These are phyloP conservation scores for Charina bottae DNA, from an alignment of 2,113 vertebrate species.

Conservation along the genomic window DNA sequence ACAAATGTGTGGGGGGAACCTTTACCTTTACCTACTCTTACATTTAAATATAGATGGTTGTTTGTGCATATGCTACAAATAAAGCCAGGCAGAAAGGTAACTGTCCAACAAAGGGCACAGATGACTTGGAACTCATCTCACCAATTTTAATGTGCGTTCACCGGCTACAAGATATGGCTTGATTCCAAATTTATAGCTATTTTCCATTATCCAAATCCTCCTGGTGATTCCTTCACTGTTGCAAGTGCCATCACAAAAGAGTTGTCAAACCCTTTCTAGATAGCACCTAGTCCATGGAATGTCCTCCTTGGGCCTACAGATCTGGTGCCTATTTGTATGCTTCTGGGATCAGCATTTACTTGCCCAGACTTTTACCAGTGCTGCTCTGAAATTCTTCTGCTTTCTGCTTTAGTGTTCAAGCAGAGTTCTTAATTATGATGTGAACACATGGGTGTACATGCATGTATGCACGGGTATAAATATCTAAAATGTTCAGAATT, in stretches of 20 bases:
- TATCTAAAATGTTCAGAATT: background rate
- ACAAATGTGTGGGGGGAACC: too few relatives aligned
- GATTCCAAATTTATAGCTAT: background rate
- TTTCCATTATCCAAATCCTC: background rate
- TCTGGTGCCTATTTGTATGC: too few relatives aligned
- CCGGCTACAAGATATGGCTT: background rate
- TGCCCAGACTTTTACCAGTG: background rate
- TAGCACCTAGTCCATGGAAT: background rate
- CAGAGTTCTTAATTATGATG: background rate
- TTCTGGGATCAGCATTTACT: background rate
- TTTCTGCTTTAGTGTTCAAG: background rate
- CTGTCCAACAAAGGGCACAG: background rate
- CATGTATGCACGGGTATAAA: background rate
- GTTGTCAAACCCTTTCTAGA: background rate
- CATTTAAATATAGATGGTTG: background rate
- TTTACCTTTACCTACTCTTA: too few relatives aligned
- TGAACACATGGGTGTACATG: background rate
- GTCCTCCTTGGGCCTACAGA: background rate
- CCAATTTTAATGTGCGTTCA: background rate
- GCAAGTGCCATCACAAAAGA: background rate
- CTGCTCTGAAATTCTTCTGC: background rate
- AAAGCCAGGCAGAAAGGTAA: background rate
- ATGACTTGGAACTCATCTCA: background rate
- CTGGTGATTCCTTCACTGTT: background rate
- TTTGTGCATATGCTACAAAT: background rate